Percentiles rank a stretch among this genome's conserved stretches.
Evolutionary conservation across 37 sponge, comb jelly and placozoan genomes (phyloP).

Genomic region (Ephydatia muelleri): DNA sequence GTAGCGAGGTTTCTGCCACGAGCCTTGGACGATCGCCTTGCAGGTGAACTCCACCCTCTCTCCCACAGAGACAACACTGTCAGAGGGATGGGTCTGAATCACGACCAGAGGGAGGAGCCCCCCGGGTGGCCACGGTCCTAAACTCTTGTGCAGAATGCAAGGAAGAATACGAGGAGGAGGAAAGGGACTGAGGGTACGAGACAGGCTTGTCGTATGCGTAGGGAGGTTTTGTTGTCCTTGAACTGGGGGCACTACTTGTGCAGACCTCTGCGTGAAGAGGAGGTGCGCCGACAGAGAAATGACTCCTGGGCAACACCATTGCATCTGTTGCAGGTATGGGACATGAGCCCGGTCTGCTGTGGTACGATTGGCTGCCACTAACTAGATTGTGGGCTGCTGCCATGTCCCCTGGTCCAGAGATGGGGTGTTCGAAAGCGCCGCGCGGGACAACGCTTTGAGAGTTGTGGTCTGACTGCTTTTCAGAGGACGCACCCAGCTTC

Average conservation of each 20-base stretch:
- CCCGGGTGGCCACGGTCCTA: neutral
- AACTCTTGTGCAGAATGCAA: neutral
- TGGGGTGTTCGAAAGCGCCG: too few relatives aligned
- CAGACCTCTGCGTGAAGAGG: neutral
- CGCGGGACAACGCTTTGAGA: too few relatives aligned
- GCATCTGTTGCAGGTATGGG: too few relatives aligned
- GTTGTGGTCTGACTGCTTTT: too few relatives aligned
- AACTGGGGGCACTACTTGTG: neutral
- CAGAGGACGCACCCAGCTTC: too few relatives aligned
- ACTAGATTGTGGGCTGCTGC: too few relatives aligned
- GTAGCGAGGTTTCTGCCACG: constrained; percentile 7
- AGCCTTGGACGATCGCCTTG: constrained; percentile 14
- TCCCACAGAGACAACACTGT: constrained; percentile 4
- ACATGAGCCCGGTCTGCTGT: too few relatives aligned
- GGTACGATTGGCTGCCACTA: too few relatives aligned
- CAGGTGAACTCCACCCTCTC: constrained; percentile 30
- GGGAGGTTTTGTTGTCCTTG: neutral
- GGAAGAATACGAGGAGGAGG: neutral
- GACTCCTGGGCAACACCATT: too few relatives aligned
- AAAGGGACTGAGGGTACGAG: neutral
- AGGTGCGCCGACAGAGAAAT: neutral
- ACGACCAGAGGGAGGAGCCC: neutral
- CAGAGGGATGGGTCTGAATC: neutral
- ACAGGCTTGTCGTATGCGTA: neutral
- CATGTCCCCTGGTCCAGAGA: too few relatives aligned